These are phyloP conservation scores for Lagenorhynchus albirostris DNA, from an alignment of 2,113 vertebrate genomes.

Conservation along the genomic window DNA sequence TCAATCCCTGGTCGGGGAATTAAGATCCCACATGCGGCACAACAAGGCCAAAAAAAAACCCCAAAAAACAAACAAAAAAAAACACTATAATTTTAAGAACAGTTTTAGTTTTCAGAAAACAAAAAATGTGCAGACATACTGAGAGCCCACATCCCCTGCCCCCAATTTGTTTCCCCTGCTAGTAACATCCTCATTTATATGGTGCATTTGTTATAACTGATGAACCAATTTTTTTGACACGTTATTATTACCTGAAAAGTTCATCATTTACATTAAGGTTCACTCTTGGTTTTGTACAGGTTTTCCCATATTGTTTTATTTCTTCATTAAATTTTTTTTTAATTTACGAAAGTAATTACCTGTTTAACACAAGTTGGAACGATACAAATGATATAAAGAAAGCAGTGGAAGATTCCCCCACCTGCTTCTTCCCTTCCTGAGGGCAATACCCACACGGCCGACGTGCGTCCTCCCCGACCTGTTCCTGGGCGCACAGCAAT, in stretches of 20 bases:
- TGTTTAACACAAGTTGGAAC: background rate
- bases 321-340: background rate
- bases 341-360: background rate
- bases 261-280: background rate
- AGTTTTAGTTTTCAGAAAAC: background rate
- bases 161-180: too few species aligned
- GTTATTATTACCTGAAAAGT: background rate
- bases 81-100: background rate
- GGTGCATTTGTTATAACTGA: rapidly evolving
- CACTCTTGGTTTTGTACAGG: background rate
- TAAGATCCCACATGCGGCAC: too few species aligned
- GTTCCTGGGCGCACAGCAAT: background rate
- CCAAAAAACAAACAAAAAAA: background rate
- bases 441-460: background rate
- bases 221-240: too few species aligned
- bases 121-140: background rate
- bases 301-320: background rate
- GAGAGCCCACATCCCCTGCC: background rate
- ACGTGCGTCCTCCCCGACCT: rapidly evolving
- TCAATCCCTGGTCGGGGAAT: too few species aligned
- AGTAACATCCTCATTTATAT: too few species aligned
- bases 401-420: background rate
- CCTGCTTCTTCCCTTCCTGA: rapidly evolving
- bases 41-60: too few species aligned
- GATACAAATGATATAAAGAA: too few species aligned